These are phyloP conservation scores for Stegodyphus mimosarum DNA, from an alignment of 1,140 invertebrate species.

Conservation along the genomic window DNA sequence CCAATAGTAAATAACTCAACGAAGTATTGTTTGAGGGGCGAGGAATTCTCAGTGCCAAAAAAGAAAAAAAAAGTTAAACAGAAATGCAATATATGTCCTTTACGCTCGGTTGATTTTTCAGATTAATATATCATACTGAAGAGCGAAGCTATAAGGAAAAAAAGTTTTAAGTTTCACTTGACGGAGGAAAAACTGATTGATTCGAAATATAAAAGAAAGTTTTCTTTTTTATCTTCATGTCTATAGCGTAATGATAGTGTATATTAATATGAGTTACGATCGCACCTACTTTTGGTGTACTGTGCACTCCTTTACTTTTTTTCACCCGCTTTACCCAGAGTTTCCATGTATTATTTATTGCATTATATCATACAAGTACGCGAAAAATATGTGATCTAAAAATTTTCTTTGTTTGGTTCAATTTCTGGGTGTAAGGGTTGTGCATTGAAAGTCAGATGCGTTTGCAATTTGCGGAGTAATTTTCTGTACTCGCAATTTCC, in stretches of 20 bases:
- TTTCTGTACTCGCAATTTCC: not conserved
- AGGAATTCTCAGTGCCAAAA: not conserved
- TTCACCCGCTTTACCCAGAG: too few relatives aligned
- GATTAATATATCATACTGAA: conserved; percentile 50
- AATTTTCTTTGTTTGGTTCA: too few relatives aligned
- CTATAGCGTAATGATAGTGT: not conserved
- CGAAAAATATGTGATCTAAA: too few relatives aligned
- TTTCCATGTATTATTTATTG: too few relatives aligned
- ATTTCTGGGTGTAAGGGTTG: too few relatives aligned
- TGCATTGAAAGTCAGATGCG: too few relatives aligned
- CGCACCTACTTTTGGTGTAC: too few relatives aligned
- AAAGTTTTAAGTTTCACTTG: conserved; percentile 48
- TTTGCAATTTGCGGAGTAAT: not conserved
- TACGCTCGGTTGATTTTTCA: conserved; percentile 7
- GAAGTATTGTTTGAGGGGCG: too few relatives aligned
- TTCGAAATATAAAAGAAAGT: conserved; percentile 35
- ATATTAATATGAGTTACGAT: too few relatives aligned
- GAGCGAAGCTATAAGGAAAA: conserved; percentile 1
- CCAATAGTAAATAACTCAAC: too few relatives aligned
- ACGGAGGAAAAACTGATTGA: conserved; percentile 46
- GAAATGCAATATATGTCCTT: conserved; percentile 47
- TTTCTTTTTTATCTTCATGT: not conserved
- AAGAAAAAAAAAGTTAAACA: conserved; percentile 9
- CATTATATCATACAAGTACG: too few relatives aligned
- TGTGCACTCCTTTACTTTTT: too few relatives aligned